Conservation (phyloP, 2,113 vertebrate genomes). For the Alligator mississippiensis region DNA sequence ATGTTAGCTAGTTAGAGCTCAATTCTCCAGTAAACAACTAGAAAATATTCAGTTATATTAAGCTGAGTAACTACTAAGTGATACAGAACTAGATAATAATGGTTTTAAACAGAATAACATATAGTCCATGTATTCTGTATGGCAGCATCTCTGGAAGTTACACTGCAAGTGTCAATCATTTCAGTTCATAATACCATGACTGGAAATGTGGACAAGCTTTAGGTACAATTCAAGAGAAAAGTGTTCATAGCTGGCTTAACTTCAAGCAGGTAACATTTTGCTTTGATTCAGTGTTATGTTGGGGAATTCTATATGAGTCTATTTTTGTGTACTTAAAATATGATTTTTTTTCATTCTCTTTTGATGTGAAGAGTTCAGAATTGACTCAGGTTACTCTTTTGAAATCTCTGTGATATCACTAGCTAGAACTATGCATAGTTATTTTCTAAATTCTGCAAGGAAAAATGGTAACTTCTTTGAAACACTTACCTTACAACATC, state of each 20-base stretch:
- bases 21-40: neutral
- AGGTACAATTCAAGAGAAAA: neutral
- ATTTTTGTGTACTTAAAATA: constrained; percentile 16
- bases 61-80: neutral
- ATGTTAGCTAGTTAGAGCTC: neutral
- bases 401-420: constrained; percentile 28
- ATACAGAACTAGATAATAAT: neutral
- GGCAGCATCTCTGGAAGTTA: neutral
- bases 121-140: neutral
- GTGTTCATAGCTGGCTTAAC: neutral
- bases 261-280: constrained; percentile 3
- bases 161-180: neutral
- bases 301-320: neutral
- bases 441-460: constrained; percentile 61
- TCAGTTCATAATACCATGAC: neutral
- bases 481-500: constrained; percentile 50
- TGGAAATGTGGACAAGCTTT: neutral
- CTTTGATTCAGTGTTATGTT: constrained; percentile 7
- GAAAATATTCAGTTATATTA: neutral
- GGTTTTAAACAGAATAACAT: neutral
- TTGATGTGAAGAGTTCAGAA: constrained; percentile 23
- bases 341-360: constrained; percentile 33
- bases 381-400: constrained; percentile 22
- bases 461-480: constrained; percentile 55
- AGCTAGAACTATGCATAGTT: constrained; percentile 31